Base-by-base conservation (phyloP, 2,888 invertebrate species). In the Cheilosia vulpina region DNA sequence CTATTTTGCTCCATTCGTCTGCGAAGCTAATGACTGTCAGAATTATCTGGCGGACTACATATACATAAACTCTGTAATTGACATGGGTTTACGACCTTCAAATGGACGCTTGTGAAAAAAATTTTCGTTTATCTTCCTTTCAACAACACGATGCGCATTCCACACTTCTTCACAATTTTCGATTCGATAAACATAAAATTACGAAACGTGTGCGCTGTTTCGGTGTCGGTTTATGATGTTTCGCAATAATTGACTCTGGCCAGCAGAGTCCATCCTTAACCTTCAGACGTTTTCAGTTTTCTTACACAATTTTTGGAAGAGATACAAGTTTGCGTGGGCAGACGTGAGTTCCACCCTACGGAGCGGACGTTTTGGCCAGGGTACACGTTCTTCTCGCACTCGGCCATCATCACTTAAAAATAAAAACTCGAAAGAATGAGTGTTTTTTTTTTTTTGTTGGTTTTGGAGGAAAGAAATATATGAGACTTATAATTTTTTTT, bases 371-470 rank as follows among this genome's bases (percentile, higher is more conserved):
- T 58, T 58, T 38, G 15, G 43, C 68, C 55, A 68, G 13, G 38
- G 52, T 52, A 41, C 66, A 17, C 11, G 68, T 57, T 55, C 31
- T 21, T 52, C 41, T 41, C 19, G n/a, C n/a, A 21, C 27, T 45
- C 38, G 55, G 17, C 43, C 47, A 58, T 76, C 76, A 76, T 66
- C 66, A 76, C 58, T 60, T 68, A 53, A 69, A 76, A 76, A 76
- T 68, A 68, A 58, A 58, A 58, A 43, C 1, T 38, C 31, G 57
- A 69, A 57, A n/a, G 43, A 19, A 24, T 34, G 4, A 15, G 4
- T 1, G 11, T 11, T 34, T 11, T 38, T 38, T 6, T n/a, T 2
- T 17, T 58, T 71, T 38, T 21, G 34, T 57, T 21, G 2, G 1
- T 21, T 21, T 62, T 62, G 47, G 24, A 27, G 2, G 27, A 24